A percentile compares a stretch with the other conserved stretches of the same genome.
These are phyloP conservation scores for Corythaixoides concolor DNA, from an alignment of 2,113 vertebrate species.

Conservation along the genomic window DNA sequence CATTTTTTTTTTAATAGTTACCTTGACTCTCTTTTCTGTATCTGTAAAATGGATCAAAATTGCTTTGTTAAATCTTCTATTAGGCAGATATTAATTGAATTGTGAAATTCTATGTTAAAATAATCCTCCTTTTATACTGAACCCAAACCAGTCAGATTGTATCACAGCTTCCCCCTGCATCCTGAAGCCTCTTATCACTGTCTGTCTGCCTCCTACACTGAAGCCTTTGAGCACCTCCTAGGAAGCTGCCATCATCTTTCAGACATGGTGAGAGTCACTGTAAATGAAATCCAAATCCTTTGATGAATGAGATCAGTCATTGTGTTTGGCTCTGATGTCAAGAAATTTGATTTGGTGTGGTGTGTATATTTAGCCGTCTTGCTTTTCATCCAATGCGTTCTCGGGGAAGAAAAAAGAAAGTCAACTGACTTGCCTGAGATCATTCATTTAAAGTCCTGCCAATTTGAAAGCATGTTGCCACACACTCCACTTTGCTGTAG, in stretches of 20 bases:
- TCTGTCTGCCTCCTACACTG: background rate
- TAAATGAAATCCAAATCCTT: background rate
- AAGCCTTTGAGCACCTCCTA: background rate
- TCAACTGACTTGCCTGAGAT: background rate
- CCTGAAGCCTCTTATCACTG: background rate
- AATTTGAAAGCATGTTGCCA: background rate
- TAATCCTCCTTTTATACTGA: background rate
- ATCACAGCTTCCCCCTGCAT: background rate
- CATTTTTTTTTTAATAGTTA: background rate
- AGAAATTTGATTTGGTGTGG: background rate
- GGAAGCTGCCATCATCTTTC: background rate
- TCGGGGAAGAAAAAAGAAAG: background rate
- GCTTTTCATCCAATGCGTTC: background rate
- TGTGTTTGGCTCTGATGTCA: background rate
- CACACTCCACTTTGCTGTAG: background rate
- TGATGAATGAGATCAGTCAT: background rate
- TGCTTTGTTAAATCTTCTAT: background rate
- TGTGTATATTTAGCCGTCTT: background rate
- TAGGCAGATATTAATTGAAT: background rate
- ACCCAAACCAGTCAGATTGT: background rate
- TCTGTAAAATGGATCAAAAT: background rate
- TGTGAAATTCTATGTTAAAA: background rate
- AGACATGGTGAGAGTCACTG: background rate
- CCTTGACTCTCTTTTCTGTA: background rate
- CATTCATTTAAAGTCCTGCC: background rate